A percentile compares a stretch with the other conserved stretches of the same genome.
phyloP scores from a whole-genome alignment of 2,797 vertebrate genomes.

The Discoglossus pictus region DNA sequence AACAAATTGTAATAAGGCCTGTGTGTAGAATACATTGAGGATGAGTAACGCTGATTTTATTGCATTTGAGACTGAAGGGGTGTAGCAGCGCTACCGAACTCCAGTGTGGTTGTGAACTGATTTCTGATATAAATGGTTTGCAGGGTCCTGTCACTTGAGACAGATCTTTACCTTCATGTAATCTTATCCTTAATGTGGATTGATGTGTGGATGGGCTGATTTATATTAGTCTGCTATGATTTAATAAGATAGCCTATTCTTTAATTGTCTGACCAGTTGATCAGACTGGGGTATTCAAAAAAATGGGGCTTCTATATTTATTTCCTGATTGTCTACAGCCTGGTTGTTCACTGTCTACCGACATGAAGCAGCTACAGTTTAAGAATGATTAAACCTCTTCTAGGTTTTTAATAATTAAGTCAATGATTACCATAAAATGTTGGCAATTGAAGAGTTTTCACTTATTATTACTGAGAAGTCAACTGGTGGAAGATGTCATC shows the following conservation, averaged over 20 bases:
- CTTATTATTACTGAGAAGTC: background rate
- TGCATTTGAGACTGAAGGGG: background rate
- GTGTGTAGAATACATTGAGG: conserved; percentile 18
- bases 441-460: background rate
- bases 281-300: background rate
- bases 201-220: background rate
- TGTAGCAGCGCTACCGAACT: too few species aligned
- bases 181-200: background rate
- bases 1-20: conserved; percentile 1
- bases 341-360: too few species aligned
- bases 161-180: background rate
- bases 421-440: conserved; percentile 1
- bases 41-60: conserved; percentile 20
- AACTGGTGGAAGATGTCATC: conserved; percentile 27
- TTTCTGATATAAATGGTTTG: too few species aligned
- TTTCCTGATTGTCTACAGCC: too few species aligned
- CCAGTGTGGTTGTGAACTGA: too few species aligned
- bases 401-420: conserved; percentile 1
- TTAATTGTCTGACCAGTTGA: background rate
- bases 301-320: background rate
- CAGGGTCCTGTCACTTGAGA: too few species aligned
- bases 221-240: background rate
- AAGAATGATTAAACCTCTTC: too few species aligned
- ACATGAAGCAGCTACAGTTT: too few species aligned
- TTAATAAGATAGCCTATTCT: too few species aligned